phyloP scores from a whole-genome alignment of 2,797 vertebrate species.

The Acanthiza pusilla region DNA sequence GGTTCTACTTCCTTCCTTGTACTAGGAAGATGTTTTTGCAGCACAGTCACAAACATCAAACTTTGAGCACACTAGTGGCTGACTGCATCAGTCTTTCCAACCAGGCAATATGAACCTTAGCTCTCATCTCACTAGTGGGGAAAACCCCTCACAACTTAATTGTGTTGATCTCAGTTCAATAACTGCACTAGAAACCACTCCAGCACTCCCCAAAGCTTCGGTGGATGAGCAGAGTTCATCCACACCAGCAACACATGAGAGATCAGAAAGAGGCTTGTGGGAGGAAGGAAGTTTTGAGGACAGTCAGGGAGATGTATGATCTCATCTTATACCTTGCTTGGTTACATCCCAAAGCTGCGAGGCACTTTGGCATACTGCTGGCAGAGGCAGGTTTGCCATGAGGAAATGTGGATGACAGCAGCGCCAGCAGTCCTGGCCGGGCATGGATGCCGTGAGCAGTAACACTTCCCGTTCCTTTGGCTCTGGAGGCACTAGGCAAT shows the following conservation, averaged over 20 bases:
- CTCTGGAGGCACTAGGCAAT: background rate
- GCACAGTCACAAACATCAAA: background rate
- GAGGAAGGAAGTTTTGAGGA: background rate
- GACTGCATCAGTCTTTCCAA: background rate
- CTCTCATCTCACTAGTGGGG: background rate
- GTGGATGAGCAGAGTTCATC: background rate
- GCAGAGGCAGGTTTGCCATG: background rate
- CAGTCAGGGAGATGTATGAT: background rate
- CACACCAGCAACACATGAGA: background rate
- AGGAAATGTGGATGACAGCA: background rate
- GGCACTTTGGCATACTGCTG: background rate
- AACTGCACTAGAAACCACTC: background rate
- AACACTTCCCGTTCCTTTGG: background rate
- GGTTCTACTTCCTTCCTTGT: background rate
- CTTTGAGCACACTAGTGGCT: background rate
- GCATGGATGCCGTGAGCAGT: accelerated
- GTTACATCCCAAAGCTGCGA: background rate
- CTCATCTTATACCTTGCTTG: background rate
- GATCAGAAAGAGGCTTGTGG: background rate
- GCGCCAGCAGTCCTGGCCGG: accelerated
- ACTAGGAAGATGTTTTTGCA: background rate
- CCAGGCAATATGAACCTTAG: background rate
- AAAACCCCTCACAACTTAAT: background rate
- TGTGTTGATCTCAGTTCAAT: background rate
- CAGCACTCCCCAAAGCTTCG: background rate